A percentile compares a stretch with the other conserved stretches of the same genome.
phyloP scores from a whole-genome alignment of 2,888 invertebrate genomes.

The Doris montereyensis region DNA sequence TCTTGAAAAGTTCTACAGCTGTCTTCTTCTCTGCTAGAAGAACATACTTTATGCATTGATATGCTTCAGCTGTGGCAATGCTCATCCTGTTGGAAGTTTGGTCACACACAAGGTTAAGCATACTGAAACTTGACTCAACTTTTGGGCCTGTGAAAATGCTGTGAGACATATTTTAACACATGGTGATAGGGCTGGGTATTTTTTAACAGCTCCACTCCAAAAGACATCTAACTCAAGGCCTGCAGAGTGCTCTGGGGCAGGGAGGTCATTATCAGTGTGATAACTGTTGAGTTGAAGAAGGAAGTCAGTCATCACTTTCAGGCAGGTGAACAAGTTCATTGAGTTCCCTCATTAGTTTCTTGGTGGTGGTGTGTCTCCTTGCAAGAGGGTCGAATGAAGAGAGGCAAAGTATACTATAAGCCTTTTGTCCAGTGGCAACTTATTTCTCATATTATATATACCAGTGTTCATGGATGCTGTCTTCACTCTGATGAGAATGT shows the following conservation, averaged over 20 bases:
- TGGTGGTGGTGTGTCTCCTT: too few species aligned
- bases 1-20: background rate
- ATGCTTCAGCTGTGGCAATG: background rate
- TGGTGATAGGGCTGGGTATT: background rate
- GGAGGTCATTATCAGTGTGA: background rate
- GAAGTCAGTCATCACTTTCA: too few species aligned
- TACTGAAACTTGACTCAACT: background rate
- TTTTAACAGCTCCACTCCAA: background rate
- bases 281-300: background rate
- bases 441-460: background rate
- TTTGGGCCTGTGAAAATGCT: constrained; percentile 13
- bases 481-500: background rate
- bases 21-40: background rate
- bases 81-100: background rate
- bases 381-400: background rate
- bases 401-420: background rate
- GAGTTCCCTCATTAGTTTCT: too few species aligned
- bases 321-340: too few species aligned
- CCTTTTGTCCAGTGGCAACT: background rate
- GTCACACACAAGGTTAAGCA: background rate
- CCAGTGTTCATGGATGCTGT: background rate
- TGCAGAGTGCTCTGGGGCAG: background rate
- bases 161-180: background rate
- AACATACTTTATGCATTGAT: background rate
- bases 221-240: background rate